phyloP scores from a whole-genome alignment of 2,888 invertebrate genomes.

The Drosophila conformis region DNA sequence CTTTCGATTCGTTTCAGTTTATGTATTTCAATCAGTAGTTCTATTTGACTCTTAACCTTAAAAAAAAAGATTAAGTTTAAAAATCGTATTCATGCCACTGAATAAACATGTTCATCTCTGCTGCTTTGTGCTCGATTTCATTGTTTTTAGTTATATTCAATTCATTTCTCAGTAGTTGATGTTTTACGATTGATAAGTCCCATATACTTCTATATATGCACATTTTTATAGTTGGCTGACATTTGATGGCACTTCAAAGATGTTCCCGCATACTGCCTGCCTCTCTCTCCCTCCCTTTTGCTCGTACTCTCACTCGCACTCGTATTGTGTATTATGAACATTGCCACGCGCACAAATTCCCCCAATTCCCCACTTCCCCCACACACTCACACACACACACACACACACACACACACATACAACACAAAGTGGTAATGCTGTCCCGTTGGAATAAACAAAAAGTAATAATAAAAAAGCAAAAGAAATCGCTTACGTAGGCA shows the following conservation, averaged over 20 bases:
- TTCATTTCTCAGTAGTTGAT: constrained; percentile 30
- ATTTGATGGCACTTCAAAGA: constrained; percentile 69
- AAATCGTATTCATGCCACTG: neutral
- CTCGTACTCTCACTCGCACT: neutral
- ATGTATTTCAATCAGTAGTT: neutral
- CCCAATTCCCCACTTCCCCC: neutral
- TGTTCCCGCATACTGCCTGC: constrained; percentile 1
- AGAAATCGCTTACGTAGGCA: constrained; percentile 68
- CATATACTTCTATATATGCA: constrained; percentile 25
- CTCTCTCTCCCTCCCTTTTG: neutral
- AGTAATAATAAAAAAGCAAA: constrained; percentile 48
- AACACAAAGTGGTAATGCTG: constrained; percentile 24
- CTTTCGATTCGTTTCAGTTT: neutral
- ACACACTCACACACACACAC: constrained; percentile 2
- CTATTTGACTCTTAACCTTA: neutral
- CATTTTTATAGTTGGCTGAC: constrained; percentile 71
- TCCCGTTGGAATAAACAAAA: constrained; percentile 50
- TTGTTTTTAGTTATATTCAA: constrained; percentile 40
- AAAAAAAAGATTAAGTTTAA: neutral
- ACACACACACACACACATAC: constrained; percentile 16
- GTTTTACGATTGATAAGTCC: constrained; percentile 43
- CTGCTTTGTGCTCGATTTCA: constrained; percentile 7
- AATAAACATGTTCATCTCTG: constrained; percentile 1
- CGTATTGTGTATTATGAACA: constrained; percentile 47
- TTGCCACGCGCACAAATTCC: constrained; percentile 42